These are phyloP conservation scores for Heliornis fulica DNA, from an alignment of 2,113 vertebrate genomes.

Conservation along the genomic window DNA sequence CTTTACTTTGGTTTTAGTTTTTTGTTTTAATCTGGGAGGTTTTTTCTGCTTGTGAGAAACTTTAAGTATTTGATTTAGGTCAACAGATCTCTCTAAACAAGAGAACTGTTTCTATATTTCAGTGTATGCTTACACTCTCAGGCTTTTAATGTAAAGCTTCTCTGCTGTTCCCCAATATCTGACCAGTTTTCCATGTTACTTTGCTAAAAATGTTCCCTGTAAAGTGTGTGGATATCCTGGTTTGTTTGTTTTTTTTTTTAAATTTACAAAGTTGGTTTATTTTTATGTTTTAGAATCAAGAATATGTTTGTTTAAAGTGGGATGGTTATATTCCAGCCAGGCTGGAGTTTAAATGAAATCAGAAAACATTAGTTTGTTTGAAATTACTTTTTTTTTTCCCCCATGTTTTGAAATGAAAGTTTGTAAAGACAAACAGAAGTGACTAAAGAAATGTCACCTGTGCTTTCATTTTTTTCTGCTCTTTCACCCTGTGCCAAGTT, in stretches of 20 bases:
- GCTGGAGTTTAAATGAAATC: not conserved
- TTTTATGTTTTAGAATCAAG: not conserved
- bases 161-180: not conserved
- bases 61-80: not conserved
- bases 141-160: not conserved
- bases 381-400: not conserved
- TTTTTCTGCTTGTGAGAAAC: not conserved
- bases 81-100: not conserved
- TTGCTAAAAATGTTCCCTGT: not conserved
- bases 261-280: not conserved
- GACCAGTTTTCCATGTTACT: not conserved
- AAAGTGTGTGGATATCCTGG: not conserved
- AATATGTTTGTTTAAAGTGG: not conserved
- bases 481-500: not conserved
- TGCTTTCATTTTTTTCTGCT: not conserved
- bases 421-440: not conserved
- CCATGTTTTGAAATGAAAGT: not conserved
- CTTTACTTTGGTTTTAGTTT: not conserved
- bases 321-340: not conserved
- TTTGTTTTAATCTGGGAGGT: not conserved
- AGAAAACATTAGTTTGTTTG: not conserved
- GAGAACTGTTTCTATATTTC: not conserved
- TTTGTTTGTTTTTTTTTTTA: not conserved
- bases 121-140: not conserved
- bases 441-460: not conserved